Percentiles rank a stretch among this genome's conserved stretches.
These are phyloP conservation scores for Xiphias gladius DNA, from an alignment of 2,113 vertebrate species.

Conservation along the genomic window DNA sequence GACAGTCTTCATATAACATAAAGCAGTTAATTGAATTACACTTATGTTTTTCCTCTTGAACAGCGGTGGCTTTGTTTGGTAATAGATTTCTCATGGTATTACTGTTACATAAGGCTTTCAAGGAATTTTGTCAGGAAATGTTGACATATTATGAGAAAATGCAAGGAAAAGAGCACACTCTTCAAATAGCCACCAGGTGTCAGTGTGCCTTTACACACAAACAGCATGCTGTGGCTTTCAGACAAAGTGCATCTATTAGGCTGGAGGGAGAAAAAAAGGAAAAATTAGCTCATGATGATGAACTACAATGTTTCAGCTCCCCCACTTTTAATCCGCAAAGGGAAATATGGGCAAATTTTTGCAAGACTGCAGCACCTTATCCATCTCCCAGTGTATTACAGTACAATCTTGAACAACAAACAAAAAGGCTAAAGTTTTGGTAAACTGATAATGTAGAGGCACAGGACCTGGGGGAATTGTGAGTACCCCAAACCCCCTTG, in stretches of 20 bases:
- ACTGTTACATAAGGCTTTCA: not conserved
- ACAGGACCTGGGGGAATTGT: conserved; percentile 23
- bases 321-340: conserved; percentile 10
- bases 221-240: not conserved
- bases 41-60: not conserved
- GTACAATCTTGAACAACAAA: conserved; percentile 32
- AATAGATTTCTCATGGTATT: not conserved
- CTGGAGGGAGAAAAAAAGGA: not conserved
- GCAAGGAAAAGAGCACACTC: not conserved
- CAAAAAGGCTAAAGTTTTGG: conserved; percentile 2
- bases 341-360: conserved; percentile 18
- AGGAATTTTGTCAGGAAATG: not conserved
- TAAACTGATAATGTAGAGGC: conserved; percentile 19
- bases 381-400: not conserved
- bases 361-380: conserved; percentile 1
- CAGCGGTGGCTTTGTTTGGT: not conserved
- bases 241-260: not conserved
- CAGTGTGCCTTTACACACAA: conserved; percentile 57
- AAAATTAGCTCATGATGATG: conserved; percentile 10
- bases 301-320: conserved; percentile 1
- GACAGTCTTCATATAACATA: not conserved
- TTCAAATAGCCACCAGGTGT: conserved; percentile 70
- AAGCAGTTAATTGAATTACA: not conserved
- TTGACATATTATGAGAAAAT: not conserved
- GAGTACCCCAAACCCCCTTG: conserved; percentile 18